Conservation (phyloP, 2,113 vertebrate species). For the Protobothrops flavoviridis region DNA sequence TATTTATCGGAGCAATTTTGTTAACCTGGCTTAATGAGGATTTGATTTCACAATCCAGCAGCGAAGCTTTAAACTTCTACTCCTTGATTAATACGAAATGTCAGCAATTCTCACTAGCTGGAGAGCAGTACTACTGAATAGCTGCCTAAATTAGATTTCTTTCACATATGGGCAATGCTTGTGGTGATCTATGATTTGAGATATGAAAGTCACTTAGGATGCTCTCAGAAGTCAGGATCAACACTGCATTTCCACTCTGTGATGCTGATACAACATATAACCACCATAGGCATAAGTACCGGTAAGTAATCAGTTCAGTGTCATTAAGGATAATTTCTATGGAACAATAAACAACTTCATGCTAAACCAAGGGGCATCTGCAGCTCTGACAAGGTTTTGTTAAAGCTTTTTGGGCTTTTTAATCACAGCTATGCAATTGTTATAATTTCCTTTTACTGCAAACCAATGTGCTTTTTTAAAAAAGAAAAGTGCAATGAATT, state of each 20-base stretch:
- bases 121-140: neutral
- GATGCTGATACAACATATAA: neutral
- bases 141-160: neutral
- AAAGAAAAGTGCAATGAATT: constrained; percentile 20
- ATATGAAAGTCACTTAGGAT: neutral
- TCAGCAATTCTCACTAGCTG: neutral
- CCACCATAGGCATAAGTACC: constrained; percentile 28
- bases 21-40: neutral
- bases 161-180: constrained; percentile 21
- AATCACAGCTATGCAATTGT: constrained; percentile 43
- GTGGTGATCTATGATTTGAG: neutral
- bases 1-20: neutral
- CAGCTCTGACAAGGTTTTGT: constrained; percentile 18
- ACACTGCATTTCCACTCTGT: neutral
- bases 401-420: constrained; percentile 39
- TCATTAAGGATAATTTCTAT: constrained; percentile 31
- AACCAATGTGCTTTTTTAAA: constrained; percentile 42
- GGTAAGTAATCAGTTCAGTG: constrained; percentile 26
- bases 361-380: constrained; percentile 42
- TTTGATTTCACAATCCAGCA: neutral
- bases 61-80: neutral
- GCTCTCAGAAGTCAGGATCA: constrained; percentile 17
- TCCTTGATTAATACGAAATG: fast-evolving
- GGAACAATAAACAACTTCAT: constrained; percentile 44
- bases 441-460: constrained; percentile 51